These are phyloP conservation scores for Ictalurus furcatus DNA, from an alignment of 2,113 vertebrate species.

Conservation along the genomic window DNA sequence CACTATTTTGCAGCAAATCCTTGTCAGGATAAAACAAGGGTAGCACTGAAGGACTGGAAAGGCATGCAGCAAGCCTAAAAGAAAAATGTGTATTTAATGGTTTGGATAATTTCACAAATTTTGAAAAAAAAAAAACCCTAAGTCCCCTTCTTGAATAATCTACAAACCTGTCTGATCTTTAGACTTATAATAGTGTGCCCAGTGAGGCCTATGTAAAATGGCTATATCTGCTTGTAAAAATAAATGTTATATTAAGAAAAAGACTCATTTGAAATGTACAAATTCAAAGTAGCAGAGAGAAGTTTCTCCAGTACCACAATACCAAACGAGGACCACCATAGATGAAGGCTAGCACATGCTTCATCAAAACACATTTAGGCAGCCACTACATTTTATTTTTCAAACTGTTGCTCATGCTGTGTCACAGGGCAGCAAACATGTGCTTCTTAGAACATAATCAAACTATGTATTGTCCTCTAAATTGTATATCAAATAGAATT, in stretches of 20 bases:
- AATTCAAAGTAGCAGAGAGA: neutral
- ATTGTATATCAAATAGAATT: neutral
- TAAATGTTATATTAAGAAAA: neutral
- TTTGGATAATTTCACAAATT: neutral
- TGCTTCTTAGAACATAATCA: neutral
- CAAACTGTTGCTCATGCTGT: neutral
- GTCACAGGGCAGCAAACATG: neutral
- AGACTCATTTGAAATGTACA: neutral
- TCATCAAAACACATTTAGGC: neutral
- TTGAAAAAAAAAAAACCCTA: neutral
- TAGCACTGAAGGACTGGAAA: neutral
- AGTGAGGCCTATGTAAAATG: neutral
- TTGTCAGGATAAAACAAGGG: neutral
- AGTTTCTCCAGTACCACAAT: neutral
- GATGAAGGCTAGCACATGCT: neutral
- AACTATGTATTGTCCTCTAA: neutral
- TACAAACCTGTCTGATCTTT: neutral
- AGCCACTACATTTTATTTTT: neutral
- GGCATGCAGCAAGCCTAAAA: neutral
- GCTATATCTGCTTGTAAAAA: neutral
- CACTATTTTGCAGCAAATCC: constrained; percentile 14
- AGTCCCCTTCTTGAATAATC: neutral
- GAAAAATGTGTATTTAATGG: neutral
- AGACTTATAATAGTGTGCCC: neutral
- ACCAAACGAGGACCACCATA: neutral